These are phyloP conservation scores for Carollia perspicillata DNA, from an alignment of 2,113 vertebrate species.

Conservation along the genomic window DNA sequence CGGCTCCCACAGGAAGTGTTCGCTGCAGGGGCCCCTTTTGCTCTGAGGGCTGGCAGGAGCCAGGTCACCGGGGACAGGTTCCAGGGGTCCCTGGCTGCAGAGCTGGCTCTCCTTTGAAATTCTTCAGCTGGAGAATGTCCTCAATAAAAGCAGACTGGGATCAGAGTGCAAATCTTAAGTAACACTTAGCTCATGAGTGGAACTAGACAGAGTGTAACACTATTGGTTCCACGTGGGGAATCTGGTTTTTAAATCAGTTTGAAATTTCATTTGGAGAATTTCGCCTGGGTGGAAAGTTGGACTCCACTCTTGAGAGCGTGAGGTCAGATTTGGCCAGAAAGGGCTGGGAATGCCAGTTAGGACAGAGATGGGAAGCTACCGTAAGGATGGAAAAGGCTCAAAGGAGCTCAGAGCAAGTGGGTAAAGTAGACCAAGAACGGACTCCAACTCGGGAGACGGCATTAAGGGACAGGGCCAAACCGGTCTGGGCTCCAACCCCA, in stretches of 20 bases:
- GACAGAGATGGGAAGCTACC: neutral
- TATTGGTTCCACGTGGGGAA: neutral
- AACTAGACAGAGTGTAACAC: slow-evolving; percentile 26
- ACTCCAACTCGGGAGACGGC: neutral
- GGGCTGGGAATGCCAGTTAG: neutral
- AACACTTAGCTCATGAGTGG: slow-evolving; percentile 65
- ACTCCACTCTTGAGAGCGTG: neutral
- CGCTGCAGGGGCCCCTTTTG: neutral
- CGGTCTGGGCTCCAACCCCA: neutral
- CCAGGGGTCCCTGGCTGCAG: neutral
- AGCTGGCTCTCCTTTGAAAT: neutral
- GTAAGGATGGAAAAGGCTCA: neutral
- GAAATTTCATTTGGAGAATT: slow-evolving; percentile 10
- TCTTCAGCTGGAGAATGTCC: neutral
- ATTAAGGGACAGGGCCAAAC: neutral
- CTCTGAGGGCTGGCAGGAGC: neutral
- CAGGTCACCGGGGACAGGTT: neutral
- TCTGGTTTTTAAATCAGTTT: slow-evolving; percentile 49
- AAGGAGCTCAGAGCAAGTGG: neutral
- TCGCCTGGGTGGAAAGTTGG: slow-evolving; percentile 43
- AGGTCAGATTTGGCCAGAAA: neutral
- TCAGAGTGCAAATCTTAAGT: neutral
- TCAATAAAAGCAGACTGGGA: neutral
- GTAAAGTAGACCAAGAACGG: neutral
- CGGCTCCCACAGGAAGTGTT: neutral